Conservation (phyloP, 2,888 invertebrate species). For the Palloptera scutellata region DNA sequence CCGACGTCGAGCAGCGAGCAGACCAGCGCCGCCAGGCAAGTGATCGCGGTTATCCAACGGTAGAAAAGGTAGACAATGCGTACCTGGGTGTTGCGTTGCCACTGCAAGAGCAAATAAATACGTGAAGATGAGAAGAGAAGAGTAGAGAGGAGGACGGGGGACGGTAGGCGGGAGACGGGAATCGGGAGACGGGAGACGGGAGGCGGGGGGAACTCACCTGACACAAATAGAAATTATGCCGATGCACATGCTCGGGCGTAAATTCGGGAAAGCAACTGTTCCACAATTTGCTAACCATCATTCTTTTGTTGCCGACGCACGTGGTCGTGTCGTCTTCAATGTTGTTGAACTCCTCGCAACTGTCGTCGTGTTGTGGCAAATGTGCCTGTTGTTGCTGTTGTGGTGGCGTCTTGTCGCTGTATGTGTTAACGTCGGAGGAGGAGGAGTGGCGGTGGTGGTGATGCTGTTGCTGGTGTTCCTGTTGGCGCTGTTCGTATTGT, state of each 20-base stretch:
- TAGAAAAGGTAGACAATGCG: slow-evolving; percentile 64
- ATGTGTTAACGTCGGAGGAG: slow-evolving; percentile 15
- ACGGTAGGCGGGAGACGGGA: neutral
- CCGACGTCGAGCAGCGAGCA: slow-evolving; percentile 64
- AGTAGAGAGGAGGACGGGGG: slow-evolving; percentile 9
- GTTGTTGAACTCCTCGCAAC: slow-evolving; percentile 59
- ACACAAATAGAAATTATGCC: slow-evolving; percentile 64
- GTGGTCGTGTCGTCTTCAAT: slow-evolving; percentile 54
- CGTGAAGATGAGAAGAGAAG: no score
- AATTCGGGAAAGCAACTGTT: slow-evolving; percentile 64
- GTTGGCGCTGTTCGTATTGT: slow-evolving; percentile 50
- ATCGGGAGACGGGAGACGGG: neutral
- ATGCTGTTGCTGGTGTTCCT: slow-evolving; percentile 33
- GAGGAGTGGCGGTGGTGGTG: slow-evolving; percentile 29
- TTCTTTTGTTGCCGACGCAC: slow-evolving; percentile 60
- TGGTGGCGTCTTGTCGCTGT: slow-evolving; percentile 44
- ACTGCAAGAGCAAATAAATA: no score
- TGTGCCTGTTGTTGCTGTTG: slow-evolving; percentile 45
- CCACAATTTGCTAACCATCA: slow-evolving; percentile 65
- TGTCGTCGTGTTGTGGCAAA: slow-evolving; percentile 50
- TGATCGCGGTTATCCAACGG: slow-evolving; percentile 65
- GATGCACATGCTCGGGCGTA: slow-evolving; percentile 62
- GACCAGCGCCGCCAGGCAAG: slow-evolving; percentile 63
- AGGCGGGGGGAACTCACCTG: slow-evolving; percentile 55
- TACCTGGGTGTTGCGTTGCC: slow-evolving; percentile 65